A percentile compares a stretch with the other conserved stretches of the same genome.
Evolutionary conservation across 2,888 invertebrate genomes (phyloP).

Genomic region (Platycheirus rosarum): DNA sequence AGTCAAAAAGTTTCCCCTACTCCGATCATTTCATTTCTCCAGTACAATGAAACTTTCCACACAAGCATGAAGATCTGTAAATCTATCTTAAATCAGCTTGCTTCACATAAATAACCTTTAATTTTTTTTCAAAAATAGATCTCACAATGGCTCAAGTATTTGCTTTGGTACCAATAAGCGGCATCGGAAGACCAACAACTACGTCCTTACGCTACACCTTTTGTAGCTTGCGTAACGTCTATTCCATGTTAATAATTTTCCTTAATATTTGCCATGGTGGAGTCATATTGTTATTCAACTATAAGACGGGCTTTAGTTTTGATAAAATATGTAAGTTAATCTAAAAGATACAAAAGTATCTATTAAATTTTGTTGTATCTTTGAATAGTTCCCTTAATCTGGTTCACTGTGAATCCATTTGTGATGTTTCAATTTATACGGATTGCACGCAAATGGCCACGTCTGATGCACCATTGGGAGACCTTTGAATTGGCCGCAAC

Average conservation of each 20-base stretch:
- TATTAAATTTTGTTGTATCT: neutral
- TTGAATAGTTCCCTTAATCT: slow-evolving; percentile 71
- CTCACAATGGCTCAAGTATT: slow-evolving; percentile 83
- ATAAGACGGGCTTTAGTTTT: slow-evolving; percentile 38
- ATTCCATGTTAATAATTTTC: slow-evolving; percentile 31
- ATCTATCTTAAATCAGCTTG: neutral
- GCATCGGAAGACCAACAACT: slow-evolving; percentile 80
- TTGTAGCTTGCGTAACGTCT: slow-evolving; percentile 40
- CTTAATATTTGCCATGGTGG: slow-evolving; percentile 25
- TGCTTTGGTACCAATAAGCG: slow-evolving; percentile 82
- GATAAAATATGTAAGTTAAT: slow-evolving; percentile 57
- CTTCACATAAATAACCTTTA: neutral
- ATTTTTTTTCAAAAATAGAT: slow-evolving; percentile 79
- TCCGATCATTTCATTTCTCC: neutral
- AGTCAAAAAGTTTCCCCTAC: neutral
- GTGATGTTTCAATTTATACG: slow-evolving; percentile 79
- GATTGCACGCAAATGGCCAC: slow-evolving; percentile 83
- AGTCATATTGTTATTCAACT: slow-evolving; percentile 49
- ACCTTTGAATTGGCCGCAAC: slow-evolving; percentile 77
- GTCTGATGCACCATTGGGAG: slow-evolving; percentile 82
- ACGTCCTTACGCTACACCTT: slow-evolving; percentile 80
- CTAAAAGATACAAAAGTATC: no score
- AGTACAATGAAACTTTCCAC: slow-evolving; percentile 50
- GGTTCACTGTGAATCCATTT: slow-evolving; percentile 67
- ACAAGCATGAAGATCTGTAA: slow-evolving; percentile 57